Evolutionary conservation across 1,140 invertebrate species (phyloP), one percentile per base, ranked within the genome.

Genomic region (Nasonia longicornis): DNA sequence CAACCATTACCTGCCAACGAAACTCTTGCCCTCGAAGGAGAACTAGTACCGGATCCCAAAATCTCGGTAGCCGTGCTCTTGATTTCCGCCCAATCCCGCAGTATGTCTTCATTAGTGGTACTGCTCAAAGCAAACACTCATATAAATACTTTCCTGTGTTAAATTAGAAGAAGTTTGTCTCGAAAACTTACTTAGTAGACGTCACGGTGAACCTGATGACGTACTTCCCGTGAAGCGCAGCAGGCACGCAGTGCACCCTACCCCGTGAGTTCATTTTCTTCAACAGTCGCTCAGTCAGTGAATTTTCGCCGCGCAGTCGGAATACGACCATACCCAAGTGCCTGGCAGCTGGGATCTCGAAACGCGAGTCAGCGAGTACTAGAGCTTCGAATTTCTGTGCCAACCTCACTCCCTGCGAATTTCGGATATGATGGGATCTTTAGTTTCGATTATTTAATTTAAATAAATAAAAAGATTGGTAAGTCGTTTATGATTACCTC

Each of bases 281-380:
- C 26, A 98, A 89, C 0, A 99, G 91, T 31, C 92, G 95, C 89
- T 98, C 98, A 0, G 95, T 95, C 35, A 96, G 92, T 71, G 96
- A 95, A 84, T 97, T 97, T 22, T 95, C 95, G 1, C 96, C 96
- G 11, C 94, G 95, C 1, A 99, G 91, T 72, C 97, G 94, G 87
- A 99, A 99, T 1, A 97, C 97, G 0, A 99, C 97, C 88, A 99
- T 93, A 11, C 97, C 97, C 80, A 99, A 92, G 87, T 97, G 95
- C 26, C 98, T 94, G 66, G 95, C 92, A 22, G 96, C 96, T 1
- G 98, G 95, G 69, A 99, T 94, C 89, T 99, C 97, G 89, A 99
- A 99, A 77, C 96, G 92, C 35, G 93, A 88, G 89, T 99, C 97
- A 10, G 93, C 93, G 73, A 93, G 86, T 0, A 99, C 94, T 0